These are phyloP conservation scores for Phenacoccus solenopsis DNA, from an alignment of 1,140 invertebrate species.

Conservation along the genomic window DNA sequence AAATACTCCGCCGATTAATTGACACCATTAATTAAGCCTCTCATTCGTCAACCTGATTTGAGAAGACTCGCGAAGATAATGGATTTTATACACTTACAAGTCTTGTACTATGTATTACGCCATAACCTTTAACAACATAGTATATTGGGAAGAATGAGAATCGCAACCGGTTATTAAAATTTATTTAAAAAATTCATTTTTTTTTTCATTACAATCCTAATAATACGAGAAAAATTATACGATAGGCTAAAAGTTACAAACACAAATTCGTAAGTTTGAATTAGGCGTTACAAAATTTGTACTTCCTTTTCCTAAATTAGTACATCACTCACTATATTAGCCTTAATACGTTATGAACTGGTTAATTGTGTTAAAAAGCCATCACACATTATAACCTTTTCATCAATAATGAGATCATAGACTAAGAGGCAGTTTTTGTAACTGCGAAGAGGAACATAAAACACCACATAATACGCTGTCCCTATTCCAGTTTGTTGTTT, in stretches of 20 bases:
- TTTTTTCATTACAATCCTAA: no score
- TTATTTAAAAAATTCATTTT: not conserved
- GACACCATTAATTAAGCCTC: not conserved
- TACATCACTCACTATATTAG: not conserved
- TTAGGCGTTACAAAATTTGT: not conserved
- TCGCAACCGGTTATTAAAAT: not conserved
- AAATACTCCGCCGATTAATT: not conserved
- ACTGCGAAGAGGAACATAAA: not conserved
- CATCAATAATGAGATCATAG: not conserved
- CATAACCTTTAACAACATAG: no score
- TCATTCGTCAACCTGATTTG: no score
- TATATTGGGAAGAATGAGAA: not conserved
- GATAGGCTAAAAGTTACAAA: not conserved
- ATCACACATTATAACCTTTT: no score
- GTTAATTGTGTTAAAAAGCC: not conserved
- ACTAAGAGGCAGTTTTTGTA: not conserved
- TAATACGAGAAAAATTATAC: not conserved
- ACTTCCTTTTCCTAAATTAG: constrained; percentile 2
- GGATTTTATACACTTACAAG: not conserved
- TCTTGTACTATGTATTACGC: no score
- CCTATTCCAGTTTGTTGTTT: not conserved
- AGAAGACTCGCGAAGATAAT: not conserved
- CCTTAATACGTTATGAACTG: not conserved
- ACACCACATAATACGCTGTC: not conserved
- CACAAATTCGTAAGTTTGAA: not conserved